Evolutionary conservation across 1,140 invertebrate genomes (phyloP), one percentile per base, ranked within the genome.

Genomic region (Drosophila sproati): DNA sequence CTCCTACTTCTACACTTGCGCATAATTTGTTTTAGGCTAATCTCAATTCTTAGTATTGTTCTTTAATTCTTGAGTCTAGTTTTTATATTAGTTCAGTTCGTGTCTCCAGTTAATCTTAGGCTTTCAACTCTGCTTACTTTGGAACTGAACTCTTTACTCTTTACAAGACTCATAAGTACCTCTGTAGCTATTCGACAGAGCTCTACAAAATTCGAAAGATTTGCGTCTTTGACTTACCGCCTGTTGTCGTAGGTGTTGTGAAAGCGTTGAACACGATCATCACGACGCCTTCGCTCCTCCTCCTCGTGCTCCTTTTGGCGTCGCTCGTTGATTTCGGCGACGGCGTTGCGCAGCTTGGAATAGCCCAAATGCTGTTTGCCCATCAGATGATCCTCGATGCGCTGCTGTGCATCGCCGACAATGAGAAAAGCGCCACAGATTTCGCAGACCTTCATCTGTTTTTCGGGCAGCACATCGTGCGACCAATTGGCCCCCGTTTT

Each of bases 371-470:
- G 98, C 92, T 99, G 98, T 94, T 99, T 99, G 3, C 98, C 98
- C 95, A 98, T 98, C 39, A 99, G 93, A 94, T 99, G 98, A 93
- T 99, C 98, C 91, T 99, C 98, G 74, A 99, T 98, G 77, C 98
- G 94, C 89, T 99, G 98, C 91, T 99, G 98, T 2, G 98, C 98
- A 94, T 99, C 98, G n/a, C 96, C 98, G 28, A 99, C 98, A 85
- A 99, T 99, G 8, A 99, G 94, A 93, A 99, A 99, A 5, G 98
- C 98, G 3, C 98, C 98, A 93, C 98, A 99, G 2, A 99, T 98
- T 82, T 98, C 97, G 93, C 99, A 99, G 2, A 99, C 98, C 93
- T 99, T 98, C 98, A 99, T 99, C 92, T 98, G 97, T 92, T 99
- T 99, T 93, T 98, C 98, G 92, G 97, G 97, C 37, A 96, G 96